phyloP scores from a whole-genome alignment of 2,888 invertebrate species.

The Metacarcinus magister region DNA sequence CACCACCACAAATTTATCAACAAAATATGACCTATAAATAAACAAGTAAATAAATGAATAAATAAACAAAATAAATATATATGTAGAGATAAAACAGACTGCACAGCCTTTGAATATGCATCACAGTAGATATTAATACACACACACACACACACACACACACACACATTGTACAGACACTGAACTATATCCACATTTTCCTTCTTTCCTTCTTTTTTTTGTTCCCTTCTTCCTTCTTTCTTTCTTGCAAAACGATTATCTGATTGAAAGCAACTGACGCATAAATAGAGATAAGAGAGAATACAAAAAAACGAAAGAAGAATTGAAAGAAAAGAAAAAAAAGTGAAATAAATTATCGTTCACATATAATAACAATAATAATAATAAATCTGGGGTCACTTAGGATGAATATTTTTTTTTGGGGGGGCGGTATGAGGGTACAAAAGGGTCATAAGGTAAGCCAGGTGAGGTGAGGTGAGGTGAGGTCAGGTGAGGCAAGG shows the following conservation, averaged over 20 bases:
- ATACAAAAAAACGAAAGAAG: not conserved
- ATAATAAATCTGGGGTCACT: not conserved
- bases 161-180: not conserved
- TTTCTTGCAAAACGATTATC: not conserved
- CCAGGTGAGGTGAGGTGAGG: not conserved
- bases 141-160: slow-evolving; percentile 26
- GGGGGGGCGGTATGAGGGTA: not conserved
- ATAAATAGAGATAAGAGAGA: not conserved
- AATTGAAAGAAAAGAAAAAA: not conserved
- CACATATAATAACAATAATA: not conserved
- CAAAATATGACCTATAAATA: not conserved
- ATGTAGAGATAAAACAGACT: not conserved
- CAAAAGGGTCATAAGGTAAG: not conserved
- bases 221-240: not conserved
- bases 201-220: not conserved
- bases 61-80: not conserved
- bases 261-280: not conserved
- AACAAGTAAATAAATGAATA: not conserved
- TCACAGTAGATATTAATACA: not conserved
- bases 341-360: too few relatives aligned
- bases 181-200: not conserved
- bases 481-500: not conserved
- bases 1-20: not conserved
- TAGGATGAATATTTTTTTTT: not conserved
- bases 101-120: too few relatives aligned